These are phyloP conservation scores for Pinna nobilis DNA, from an alignment of 1,140 invertebrate genomes.

Conservation along the genomic window DNA sequence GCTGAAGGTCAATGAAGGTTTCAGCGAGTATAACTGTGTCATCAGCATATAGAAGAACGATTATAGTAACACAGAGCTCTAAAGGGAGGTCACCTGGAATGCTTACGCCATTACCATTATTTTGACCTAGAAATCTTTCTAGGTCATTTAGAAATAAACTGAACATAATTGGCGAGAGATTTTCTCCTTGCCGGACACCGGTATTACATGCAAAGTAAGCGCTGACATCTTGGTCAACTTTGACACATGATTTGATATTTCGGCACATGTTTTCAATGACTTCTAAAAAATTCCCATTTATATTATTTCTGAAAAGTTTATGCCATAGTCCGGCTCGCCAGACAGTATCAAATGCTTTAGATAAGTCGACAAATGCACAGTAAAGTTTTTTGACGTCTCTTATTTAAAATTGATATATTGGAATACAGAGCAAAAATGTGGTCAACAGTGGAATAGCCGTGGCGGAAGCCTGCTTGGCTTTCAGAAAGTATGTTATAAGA, in stretches of 20 bases:
- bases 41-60: slow-evolving; percentile 9
- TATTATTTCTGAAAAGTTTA: slow-evolving; percentile 5
- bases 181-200: slow-evolving; percentile 1
- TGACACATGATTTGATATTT: no score
- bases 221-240: no score
- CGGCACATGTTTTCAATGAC: not conserved
- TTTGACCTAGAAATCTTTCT: not conserved
- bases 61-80: not conserved
- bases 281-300: not conserved
- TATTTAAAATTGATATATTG: slow-evolving; percentile 15
- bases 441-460: not conserved
- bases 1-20: not conserved
- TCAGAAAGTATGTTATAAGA: not conserved
- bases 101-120: not conserved
- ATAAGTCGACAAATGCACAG: slow-evolving; percentile 10
- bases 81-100: no score
- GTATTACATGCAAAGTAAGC: no score
- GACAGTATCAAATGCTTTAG: slow-evolving; percentile 18
- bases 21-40: not conserved
- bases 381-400: slow-evolving; percentile 4
- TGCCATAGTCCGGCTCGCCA: slow-evolving; percentile 12
- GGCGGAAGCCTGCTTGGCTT: not conserved
- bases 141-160: slow-evolving; percentile 7
- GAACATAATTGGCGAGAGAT: not conserved
- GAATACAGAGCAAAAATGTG: not conserved